A percentile compares a stretch with the other conserved stretches of the same genome.
Conservation (phyloP, 1,140 invertebrate species). For the Uloborus diversus region DNA sequence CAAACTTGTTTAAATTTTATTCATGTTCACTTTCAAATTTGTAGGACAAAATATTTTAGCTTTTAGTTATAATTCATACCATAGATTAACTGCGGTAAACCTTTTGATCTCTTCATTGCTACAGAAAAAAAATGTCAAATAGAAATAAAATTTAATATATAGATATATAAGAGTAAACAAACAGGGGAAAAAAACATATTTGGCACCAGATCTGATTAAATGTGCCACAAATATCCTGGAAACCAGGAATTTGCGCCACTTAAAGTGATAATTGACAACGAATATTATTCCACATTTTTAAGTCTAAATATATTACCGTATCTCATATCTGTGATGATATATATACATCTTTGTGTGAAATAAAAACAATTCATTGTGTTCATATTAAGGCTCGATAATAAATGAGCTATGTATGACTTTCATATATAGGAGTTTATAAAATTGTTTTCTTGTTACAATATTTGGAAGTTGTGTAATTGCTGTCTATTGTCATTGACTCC, state of each 20-base stretch:
- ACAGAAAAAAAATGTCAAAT: too few species aligned
- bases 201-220: slow-evolving; percentile 49
- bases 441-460: slow-evolving; percentile 50
- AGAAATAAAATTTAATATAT: too few species aligned
- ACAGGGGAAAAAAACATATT: too few species aligned
- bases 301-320: slow-evolving; percentile 30
- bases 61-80: too few species aligned
- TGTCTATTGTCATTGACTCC: slow-evolving; percentile 34
- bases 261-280: slow-evolving; percentile 53
- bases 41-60: too few species aligned
- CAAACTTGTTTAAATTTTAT: too few species aligned
- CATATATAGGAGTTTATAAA: slow-evolving; percentile 25
- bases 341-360: slow-evolving; percentile 29
- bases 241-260: slow-evolving; percentile 22
- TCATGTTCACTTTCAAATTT: too few species aligned
- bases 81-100: too few species aligned
- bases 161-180: too few species aligned
- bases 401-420: slow-evolving; percentile 19
- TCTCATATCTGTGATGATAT: slow-evolving; percentile 54
- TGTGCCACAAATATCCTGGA: slow-evolving; percentile 42
- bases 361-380: slow-evolving; percentile 12
- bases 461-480: slow-evolving; percentile 40
- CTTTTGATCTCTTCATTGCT: too few species aligned
- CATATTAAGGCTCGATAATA: slow-evolving; percentile 24
- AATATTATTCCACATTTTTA: slow-evolving; percentile 47